A percentile compares a stretch with the other conserved stretches of the same genome.
Evolutionary conservation across 2,113 vertebrate genomes (phyloP).

Genomic region (Heterotilapia buettikoferi): DNA sequence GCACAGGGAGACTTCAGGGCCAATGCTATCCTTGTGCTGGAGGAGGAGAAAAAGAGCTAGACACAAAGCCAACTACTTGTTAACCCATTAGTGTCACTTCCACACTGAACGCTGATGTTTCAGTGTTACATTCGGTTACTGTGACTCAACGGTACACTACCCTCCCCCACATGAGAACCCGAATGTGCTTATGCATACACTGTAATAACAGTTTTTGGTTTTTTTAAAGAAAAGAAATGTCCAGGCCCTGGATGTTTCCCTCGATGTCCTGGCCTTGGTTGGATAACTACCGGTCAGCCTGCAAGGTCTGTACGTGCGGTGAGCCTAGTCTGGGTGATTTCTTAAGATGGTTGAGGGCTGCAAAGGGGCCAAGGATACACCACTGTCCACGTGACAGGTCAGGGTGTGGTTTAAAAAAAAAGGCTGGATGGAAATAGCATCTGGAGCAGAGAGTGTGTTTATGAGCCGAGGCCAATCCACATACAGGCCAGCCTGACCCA

Average conservation of each 20-base stretch:
- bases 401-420: slow-evolving; percentile 61
- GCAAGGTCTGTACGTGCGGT: slow-evolving; percentile 31
- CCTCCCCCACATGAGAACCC: not conserved
- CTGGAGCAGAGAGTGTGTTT: slow-evolving; percentile 53
- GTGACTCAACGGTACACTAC: slow-evolving; percentile 36
- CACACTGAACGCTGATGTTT: not conserved
- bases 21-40: not conserved
- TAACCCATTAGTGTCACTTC: slow-evolving; percentile 12
- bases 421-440: slow-evolving; percentile 68
- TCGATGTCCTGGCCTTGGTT: slow-evolving; percentile 13
- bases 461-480: slow-evolving; percentile 60
- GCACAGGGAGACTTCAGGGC: not conserved
- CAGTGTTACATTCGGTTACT: not conserved
- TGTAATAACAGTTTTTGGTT: not conserved
- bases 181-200: not conserved
- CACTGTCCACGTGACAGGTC: slow-evolving; percentile 55
- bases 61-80: not conserved
- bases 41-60: not conserved
- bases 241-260: slow-evolving; percentile 21
- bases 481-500: slow-evolving; percentile 29
- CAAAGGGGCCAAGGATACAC: slow-evolving; percentile 26
- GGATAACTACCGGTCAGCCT: slow-evolving; percentile 23
- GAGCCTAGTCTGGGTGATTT: slow-evolving; percentile 15
- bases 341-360: not conserved
- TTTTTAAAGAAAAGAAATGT: not conserved